Conservation (phyloP, 2,888 invertebrate species). For the Muscina levida region DNA sequence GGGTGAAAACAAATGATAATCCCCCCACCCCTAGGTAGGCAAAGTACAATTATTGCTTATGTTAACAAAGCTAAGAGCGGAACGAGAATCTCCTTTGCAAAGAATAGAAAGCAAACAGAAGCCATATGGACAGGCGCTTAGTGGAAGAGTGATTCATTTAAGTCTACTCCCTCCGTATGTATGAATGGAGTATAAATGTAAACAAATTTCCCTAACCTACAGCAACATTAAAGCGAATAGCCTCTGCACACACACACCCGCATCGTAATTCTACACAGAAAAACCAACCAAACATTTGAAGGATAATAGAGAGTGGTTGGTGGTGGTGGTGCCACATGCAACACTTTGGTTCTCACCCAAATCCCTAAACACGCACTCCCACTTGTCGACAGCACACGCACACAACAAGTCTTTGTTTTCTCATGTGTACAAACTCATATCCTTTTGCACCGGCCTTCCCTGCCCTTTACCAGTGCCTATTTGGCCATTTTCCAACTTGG, state of each 20-base stretch:
- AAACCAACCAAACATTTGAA: conserved; percentile 31
- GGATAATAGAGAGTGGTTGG: conserved; percentile 22
- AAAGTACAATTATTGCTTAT: conserved; percentile 43
- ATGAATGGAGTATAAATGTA: conserved; percentile 12
- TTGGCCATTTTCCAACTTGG: too few species aligned
- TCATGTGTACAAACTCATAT: too few species aligned
- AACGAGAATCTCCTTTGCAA: not conserved
- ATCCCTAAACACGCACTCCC: not conserved
- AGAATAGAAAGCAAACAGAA: conserved; percentile 27
- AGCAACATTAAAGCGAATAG: conserved; percentile 32
- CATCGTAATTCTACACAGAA: not conserved
- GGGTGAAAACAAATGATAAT: not conserved
- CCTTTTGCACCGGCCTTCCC: too few species aligned
- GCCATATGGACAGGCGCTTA: too few species aligned
- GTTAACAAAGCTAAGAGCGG: conserved; percentile 24
- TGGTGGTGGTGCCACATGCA: not conserved
- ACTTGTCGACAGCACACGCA: not conserved
- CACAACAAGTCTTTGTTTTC: too few species aligned
- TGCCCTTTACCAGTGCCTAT: not conserved
- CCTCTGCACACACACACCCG: not conserved
- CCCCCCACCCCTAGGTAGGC: conserved; percentile 29
- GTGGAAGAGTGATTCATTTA: too few species aligned
- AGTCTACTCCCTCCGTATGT: too few species aligned
- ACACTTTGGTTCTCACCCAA: conserved; percentile 1
- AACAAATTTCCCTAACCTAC: conserved; percentile 48